These are phyloP conservation scores for Drosophila atripex DNA, from an alignment of 2,888 invertebrate species.

Conservation along the genomic window DNA sequence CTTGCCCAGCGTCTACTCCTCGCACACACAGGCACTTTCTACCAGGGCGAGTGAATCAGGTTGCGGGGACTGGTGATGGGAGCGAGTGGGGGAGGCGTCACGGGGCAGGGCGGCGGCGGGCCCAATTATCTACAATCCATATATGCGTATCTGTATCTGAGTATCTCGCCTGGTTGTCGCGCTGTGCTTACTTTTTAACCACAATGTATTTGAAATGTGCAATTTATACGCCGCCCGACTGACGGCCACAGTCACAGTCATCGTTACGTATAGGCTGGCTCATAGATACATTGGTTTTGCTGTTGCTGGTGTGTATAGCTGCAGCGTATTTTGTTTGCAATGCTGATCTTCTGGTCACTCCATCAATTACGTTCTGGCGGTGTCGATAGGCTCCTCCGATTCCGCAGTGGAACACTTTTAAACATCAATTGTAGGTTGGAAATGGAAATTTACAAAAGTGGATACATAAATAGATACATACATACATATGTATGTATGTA, in stretches of 20 bases:
- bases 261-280: slow-evolving; percentile 12
- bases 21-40: slow-evolving; percentile 34
- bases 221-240: slow-evolving; percentile 66
- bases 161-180: slow-evolving; percentile 55
- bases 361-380: slow-evolving; percentile 66
- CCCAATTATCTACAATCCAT: slow-evolving; percentile 56
- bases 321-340: slow-evolving; percentile 29
- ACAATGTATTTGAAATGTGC: slow-evolving; percentile 79
- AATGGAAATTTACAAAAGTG: not conserved
- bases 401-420: not conserved
- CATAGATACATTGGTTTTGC: slow-evolving; percentile 10
- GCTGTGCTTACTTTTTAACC: slow-evolving; percentile 71
- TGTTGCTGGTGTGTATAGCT: slow-evolving; percentile 25
- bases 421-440: slow-evolving; percentile 1
- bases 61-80: slow-evolving; percentile 2
- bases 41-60: slow-evolving; percentile 11
- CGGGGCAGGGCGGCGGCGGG: not conserved
- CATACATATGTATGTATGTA: too few species aligned
- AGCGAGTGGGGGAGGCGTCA: not conserved
- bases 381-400: slow-evolving; percentile 13
- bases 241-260: slow-evolving; percentile 18
- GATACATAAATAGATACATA: too few species aligned
- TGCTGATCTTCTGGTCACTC: slow-evolving; percentile 60
- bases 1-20: slow-evolving; percentile 71
- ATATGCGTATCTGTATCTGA: slow-evolving; percentile 49